Evolutionary conservation across 1,140 invertebrate genomes (phyloP), one percentile per base, ranked within the genome.

Genomic region (Heterodera schachtii): DNA sequence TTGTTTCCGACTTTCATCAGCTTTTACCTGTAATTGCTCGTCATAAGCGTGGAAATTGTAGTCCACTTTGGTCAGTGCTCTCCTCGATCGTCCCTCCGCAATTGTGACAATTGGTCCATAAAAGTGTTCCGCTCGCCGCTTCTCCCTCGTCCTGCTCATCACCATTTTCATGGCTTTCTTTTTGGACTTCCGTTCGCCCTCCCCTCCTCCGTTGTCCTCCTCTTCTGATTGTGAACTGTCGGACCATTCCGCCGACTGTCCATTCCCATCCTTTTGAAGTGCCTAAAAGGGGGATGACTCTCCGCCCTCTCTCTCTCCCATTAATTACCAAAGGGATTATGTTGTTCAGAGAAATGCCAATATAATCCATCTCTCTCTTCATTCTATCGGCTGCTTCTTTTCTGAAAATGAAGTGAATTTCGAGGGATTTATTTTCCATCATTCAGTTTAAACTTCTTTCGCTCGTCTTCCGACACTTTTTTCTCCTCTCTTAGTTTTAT

Each of bases 11-110:
- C 31, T 47, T 5, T 71, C 41, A n/a, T 13, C n/a, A 69, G 47
- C 43, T 69, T 73, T 47, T 75, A 78, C 86, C 79, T 89, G 82
- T 46, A 88, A 69, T 64, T 86, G 87, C 43, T 88, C 86, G 57
- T 88, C 87, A 75, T 85, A 88, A 13, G 86, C 85, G 13, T 74
- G 73, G 77, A 88, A 88, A 31, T 88, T 88, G 81, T 88, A 88
- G 80, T 88, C 87, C 13, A 88, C 88, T 80, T 84, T 83, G n/a
- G 80, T 81, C 57, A 82, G 47, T 31, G 75, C 49, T 71, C 87
- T 81, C 57, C 88, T 64, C 3, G 82, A 75, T 60, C 87, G 64
- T 7, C 87, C 88, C 71, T 87, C 87, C 8, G 87, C 87, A 66
- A 88, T 89, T 16, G 87, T 89, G 31, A 88, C 46, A 57, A 88